These are phyloP conservation scores for Cartodere bifasciata DNA, from an alignment of 2,888 invertebrate species.

Conservation along the genomic window DNA sequence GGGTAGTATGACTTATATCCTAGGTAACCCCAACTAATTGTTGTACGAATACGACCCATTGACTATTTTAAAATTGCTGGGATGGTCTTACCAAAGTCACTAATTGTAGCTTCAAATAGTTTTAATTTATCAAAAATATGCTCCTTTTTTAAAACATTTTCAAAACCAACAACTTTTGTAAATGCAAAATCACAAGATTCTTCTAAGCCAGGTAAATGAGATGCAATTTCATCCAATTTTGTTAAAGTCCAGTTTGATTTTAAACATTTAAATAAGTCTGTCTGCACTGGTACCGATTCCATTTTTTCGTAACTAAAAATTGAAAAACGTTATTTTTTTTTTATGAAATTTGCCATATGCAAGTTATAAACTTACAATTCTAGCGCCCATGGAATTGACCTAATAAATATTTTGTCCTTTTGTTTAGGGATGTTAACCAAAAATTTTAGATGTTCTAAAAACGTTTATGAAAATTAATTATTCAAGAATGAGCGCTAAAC, in stretches of 20 bases:
- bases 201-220: slow-evolving; percentile 41
- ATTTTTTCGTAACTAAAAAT: slow-evolving; percentile 24
- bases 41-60: too few relatives aligned
- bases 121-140: slow-evolving; percentile 34
- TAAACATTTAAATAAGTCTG: slow-evolving; percentile 12
- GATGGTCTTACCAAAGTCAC: slow-evolving; percentile 23
- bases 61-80: too few relatives aligned
- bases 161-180: slow-evolving; percentile 15
- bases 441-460: too few relatives aligned
- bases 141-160: slow-evolving; percentile 18
- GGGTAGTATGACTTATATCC: too few relatives aligned
- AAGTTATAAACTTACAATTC: too few relatives aligned
- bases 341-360: too few relatives aligned
- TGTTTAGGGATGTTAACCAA: too few relatives aligned
- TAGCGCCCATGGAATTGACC: too few relatives aligned
- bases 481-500: too few relatives aligned
- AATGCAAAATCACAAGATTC: slow-evolving; percentile 43
- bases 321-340: slow-evolving; percentile 1
- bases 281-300: slow-evolving; percentile 14
- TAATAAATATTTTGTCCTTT: too few relatives aligned
- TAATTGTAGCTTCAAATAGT: slow-evolving; percentile 35
- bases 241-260: slow-evolving; percentile 27
- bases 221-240: slow-evolving; percentile 27
- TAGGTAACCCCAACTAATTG: too few relatives aligned
- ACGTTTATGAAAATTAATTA: too few relatives aligned